Evolutionary conservation across 2,888 invertebrate species (phyloP).

Genomic region (Standfussiana lucernea): DNA sequence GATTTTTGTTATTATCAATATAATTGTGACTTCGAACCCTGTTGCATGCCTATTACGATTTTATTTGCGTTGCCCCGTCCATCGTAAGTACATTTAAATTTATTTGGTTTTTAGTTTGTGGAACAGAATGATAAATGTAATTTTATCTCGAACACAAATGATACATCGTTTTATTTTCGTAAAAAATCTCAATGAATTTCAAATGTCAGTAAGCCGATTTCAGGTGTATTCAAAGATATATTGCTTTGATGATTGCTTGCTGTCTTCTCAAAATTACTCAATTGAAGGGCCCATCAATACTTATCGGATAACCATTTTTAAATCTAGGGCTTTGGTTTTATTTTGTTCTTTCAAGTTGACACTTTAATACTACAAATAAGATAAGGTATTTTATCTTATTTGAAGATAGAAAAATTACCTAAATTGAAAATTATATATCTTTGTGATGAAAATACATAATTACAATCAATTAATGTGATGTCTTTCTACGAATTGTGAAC

Average conservation of each 20-base stretch:
- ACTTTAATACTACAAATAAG: not conserved
- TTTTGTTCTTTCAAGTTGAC: not conserved
- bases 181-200: conserved; percentile 31
- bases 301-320: conserved; percentile 33
- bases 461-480: conserved; percentile 27
- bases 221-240: conserved; percentile 35
- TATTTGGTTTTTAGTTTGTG: not conserved
- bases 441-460: conserved; percentile 21
- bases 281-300: conserved; percentile 31
- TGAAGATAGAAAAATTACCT: not conserved
- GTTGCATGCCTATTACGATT: not conserved
- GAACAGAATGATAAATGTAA: conserved; percentile 32
- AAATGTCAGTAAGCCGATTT: conserved; percentile 31
- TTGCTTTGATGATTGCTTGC: conserved; percentile 38
- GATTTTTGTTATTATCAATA: too few species aligned
- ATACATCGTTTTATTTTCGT: conserved; percentile 21
- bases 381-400: not conserved
- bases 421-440: conserved; percentile 1
- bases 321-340: conserved; percentile 9
- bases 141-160: conserved; percentile 21
- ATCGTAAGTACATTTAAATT: not conserved
- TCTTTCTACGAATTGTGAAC: conserved; percentile 34
- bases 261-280: conserved; percentile 41
- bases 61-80: not conserved
- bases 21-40: too few species aligned